phyloP scores from a whole-genome alignment of 2,113 vertebrate genomes.

The Electrona antarctica region DNA sequence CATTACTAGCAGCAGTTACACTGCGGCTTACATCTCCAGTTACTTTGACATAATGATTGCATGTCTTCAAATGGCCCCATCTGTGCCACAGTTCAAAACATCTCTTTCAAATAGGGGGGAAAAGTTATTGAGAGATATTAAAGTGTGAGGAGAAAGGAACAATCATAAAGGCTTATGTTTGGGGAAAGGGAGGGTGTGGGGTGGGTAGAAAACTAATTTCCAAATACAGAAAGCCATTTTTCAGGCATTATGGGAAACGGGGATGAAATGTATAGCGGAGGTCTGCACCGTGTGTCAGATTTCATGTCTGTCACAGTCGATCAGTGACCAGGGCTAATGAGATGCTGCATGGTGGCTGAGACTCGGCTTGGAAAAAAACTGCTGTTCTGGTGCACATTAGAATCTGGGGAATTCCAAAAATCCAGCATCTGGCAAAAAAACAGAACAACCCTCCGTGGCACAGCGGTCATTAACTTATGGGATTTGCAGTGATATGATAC shows the following conservation, averaged over 20 bases:
- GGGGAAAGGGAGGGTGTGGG: not conserved
- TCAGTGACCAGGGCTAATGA: constrained; percentile 74
- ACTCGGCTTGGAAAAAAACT: constrained; percentile 60
- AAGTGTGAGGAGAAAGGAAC: constrained; percentile 13
- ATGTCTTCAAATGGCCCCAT: constrained; percentile 24
- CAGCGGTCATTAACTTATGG: constrained; percentile 74
- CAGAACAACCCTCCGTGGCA: constrained; percentile 67
- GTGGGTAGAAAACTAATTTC: constrained; percentile 42
- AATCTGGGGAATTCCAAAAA: constrained; percentile 77
- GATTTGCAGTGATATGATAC: constrained; percentile 71
- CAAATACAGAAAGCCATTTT: constrained; percentile 54
- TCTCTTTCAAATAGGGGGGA: constrained; percentile 20
- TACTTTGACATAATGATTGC: constrained; percentile 21
- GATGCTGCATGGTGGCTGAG: constrained; percentile 61
- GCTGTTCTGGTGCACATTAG: constrained; percentile 73
- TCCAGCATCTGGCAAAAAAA: constrained; percentile 71
- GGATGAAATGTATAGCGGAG: constrained; percentile 55
- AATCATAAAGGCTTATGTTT: constrained; percentile 22
- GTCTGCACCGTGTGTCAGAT: constrained; percentile 63
- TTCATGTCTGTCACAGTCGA: constrained; percentile 73
- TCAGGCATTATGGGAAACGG: constrained; percentile 41
- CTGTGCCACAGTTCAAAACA: constrained; percentile 32
- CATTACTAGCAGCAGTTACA: not conserved
- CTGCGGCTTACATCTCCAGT: constrained; percentile 6
- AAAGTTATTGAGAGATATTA: constrained; percentile 27